These are phyloP conservation scores for Neopelma chrysocephalum DNA, from an alignment of 2,797 vertebrate species.

Conservation along the genomic window DNA sequence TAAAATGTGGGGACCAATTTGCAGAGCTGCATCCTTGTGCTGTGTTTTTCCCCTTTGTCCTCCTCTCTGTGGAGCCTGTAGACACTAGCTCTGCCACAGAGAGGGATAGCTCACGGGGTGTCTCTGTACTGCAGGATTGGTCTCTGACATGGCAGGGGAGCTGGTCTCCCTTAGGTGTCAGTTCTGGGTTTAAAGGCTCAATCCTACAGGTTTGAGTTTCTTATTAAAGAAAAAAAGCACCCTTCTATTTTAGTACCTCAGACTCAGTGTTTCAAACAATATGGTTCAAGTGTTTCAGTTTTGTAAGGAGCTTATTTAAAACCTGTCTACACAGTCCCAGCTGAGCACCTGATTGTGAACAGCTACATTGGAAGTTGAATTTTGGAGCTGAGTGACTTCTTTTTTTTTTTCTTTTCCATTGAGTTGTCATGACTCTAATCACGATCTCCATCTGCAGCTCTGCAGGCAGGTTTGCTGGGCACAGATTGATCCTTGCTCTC, in stretches of 20 bases:
- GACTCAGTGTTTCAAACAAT: neutral
- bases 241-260: neutral
- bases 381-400: neutral
- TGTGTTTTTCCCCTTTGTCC: neutral
- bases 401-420: neutral
- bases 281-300: neutral
- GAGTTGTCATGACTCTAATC: neutral
- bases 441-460: neutral
- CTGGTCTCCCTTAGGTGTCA: neutral
- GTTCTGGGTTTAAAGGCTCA: neutral
- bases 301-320: neutral
- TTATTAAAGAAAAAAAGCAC: neutral
- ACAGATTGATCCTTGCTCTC: neutral
- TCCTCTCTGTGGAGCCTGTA: neutral
- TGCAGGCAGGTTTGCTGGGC: neutral
- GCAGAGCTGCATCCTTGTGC: neutral
- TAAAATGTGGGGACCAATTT: neutral
- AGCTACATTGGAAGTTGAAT: neutral
- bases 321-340: neutral
- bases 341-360: neutral
- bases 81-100: neutral
- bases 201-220: fast-evolving
- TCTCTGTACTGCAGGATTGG: neutral
- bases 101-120: neutral
- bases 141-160: neutral